Percentiles rank a stretch among this genome's conserved stretches.
Conservation (phyloP, 2,888 invertebrate species). For the Ichneumon xanthorius region DNA sequence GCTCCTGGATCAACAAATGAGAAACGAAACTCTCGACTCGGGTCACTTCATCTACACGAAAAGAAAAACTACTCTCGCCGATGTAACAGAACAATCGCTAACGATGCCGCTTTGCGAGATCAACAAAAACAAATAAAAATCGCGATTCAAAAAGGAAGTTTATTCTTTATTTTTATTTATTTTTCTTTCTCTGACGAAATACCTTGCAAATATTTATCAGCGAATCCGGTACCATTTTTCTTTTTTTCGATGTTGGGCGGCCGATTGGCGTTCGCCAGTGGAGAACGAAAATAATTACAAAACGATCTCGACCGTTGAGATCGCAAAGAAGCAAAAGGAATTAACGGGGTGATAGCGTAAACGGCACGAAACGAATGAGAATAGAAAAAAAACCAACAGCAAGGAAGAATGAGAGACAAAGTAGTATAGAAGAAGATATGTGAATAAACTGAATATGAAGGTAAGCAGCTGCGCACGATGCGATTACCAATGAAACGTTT, state of each 20-base stretch:
- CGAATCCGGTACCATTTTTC: slow-evolving; percentile 19
- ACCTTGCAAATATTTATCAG: slow-evolving; percentile 33
- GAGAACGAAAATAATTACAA: slow-evolving; percentile 59
- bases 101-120: slow-evolving; percentile 27
- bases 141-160: slow-evolving; percentile 1
- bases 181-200: slow-evolving; percentile 23
- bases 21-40: slow-evolving; percentile 35
- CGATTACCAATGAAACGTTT: slow-evolving; percentile 36
- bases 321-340: slow-evolving; percentile 40
- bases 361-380: slow-evolving; percentile 66
- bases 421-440: slow-evolving; percentile 49
- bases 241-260: background rate
- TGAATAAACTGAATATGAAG: slow-evolving; percentile 52
- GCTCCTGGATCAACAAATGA: slow-evolving; percentile 51
- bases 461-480: slow-evolving; percentile 57
- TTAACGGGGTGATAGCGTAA: slow-evolving; percentile 62
- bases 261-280: slow-evolving; percentile 17
- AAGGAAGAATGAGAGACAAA: slow-evolving; percentile 80
- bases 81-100: slow-evolving; percentile 19
- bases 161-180: background rate
- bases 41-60: slow-evolving; percentile 27
- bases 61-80: background rate
- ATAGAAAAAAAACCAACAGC: slow-evolving; percentile 33
- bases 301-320: slow-evolving; percentile 43
- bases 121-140: slow-evolving; percentile 35